phyloP scores from a whole-genome alignment of 2,113 vertebrate genomes.

The Camelus dromedarius region DNA sequence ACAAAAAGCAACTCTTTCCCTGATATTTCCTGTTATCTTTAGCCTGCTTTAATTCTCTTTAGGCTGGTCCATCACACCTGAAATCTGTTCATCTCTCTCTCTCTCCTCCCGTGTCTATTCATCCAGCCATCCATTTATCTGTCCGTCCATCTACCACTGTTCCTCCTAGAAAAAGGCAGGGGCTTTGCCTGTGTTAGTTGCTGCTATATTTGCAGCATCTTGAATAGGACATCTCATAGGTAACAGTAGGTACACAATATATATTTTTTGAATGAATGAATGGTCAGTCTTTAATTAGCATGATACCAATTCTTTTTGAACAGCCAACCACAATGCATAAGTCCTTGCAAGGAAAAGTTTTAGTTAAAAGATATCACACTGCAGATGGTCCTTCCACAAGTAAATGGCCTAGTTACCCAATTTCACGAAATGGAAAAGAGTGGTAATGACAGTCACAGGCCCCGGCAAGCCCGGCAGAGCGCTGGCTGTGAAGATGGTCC shows the following conservation, averaged over 20 bases:
- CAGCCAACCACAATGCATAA: not conserved
- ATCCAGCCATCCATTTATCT: not conserved
- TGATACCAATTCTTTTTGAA: not conserved
- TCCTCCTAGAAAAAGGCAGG: not conserved
- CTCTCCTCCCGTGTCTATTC: not conserved
- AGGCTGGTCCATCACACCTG: not conserved
- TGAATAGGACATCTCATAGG: not conserved
- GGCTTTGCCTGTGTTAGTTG: not conserved
- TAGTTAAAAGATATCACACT: not conserved
- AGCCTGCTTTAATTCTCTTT: not conserved
- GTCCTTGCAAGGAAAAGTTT: not conserved
- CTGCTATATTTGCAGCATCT: not conserved
- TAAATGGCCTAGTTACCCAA: not conserved
- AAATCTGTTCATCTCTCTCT: not conserved
- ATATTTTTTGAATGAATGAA: not conserved
- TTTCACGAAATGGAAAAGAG: not conserved
- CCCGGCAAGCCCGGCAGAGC: not conserved
- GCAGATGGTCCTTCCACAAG: not conserved
- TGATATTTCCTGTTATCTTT: not conserved
- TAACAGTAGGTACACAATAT: not conserved
- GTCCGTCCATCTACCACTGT: not conserved
- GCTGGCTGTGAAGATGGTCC: not conserved
- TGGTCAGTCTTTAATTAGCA: not conserved
- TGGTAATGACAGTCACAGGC: not conserved
- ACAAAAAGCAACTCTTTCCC: not conserved